Conservation (phyloP, 2,797 vertebrate species). For the Sciurus carolinensis region DNA sequence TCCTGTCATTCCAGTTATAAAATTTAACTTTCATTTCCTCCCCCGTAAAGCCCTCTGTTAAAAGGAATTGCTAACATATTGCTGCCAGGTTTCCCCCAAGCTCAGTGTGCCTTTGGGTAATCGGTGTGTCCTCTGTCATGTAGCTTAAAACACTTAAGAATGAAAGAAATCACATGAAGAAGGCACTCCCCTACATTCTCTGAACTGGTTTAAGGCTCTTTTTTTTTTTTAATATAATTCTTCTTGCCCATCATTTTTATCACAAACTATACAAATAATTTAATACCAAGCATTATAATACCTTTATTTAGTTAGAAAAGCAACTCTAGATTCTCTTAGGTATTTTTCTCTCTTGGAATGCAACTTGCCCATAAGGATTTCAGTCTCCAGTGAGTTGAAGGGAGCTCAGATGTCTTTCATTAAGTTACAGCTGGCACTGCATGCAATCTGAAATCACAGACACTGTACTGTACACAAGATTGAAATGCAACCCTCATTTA, state of each 20-base stretch:
- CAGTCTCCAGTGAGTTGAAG: neutral
- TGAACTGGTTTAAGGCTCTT: conserved; percentile 15
- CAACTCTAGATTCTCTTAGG: neutral
- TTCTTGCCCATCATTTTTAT: conserved; percentile 22
- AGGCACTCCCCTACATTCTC: neutral
- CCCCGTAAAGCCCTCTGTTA: conserved; percentile 62
- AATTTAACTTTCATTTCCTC: conserved; percentile 70
- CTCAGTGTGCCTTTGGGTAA: neutral
- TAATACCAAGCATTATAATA: neutral
- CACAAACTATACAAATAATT: conserved; percentile 10
- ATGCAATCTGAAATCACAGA: conserved; percentile 32
- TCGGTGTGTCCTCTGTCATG: neutral
- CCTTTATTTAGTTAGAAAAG: conserved; percentile 64
- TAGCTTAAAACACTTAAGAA: conserved; percentile 11
- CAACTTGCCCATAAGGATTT: neutral
- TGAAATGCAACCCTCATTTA: conserved; percentile 57
- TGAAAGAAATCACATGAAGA: neutral
- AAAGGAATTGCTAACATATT: conserved; percentile 55
- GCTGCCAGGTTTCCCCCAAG: conserved; percentile 22
- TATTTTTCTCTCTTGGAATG: conserved; percentile 23
- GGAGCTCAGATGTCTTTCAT: conserved; percentile 68
- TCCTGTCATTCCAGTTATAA: conserved; percentile 58
- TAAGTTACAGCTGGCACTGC: conserved; percentile 64
- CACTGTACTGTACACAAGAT: neutral
- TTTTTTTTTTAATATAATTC: neutral